Evolutionary conservation across 2,888 invertebrate genomes (phyloP), one percentile per base, ranked within the genome.

Genomic region (Petrophora chlorosata): DNA sequence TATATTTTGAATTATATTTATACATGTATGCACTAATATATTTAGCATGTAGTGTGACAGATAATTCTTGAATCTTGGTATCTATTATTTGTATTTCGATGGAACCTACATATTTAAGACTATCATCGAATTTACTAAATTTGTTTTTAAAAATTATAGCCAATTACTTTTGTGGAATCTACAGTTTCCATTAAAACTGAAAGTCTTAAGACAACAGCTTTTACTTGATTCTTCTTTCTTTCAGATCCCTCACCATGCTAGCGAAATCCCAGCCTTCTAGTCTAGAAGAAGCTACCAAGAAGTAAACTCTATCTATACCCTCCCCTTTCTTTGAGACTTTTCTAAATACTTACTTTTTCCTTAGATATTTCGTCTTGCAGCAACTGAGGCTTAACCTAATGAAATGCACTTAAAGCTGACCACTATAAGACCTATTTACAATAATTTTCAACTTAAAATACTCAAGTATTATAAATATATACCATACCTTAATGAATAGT

Each of bases 191-290:
- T 41, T 32, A 5, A 19, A 36, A 33, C 33, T n/a, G 25, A n/a
- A 23, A 2, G 8, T 5, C 7, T 47, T 13, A 1, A 7, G 1
- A 8, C 12, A 16, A 4, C 26, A 3, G 8, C 17, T 36, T 47
- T 29, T 17, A 36, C 17, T 19, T 13, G 3, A 23, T n/a, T 29
- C 5, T 16, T 28, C 13, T 25, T 23, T 10, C 69, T 87, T 85
- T 41, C 87, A 90, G 89, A 76, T 90, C 90, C 16, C 76, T 90
- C 16, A 82, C 87, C 23, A 85, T 82, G 83, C 71, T 89, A 33
- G 79, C 87, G 2, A 89, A 85, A 66, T 85, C 89, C 39, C 82
- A 87, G 50, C 80, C 79, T 47, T 79, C 85, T 49, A 85, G 85
- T 57, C 61, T 85, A 50, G 86, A 87, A 44, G 85, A 82, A 36